Evolutionary conservation across 2,797 vertebrate genomes (phyloP).

Genomic region (Parambassis ranga): DNA sequence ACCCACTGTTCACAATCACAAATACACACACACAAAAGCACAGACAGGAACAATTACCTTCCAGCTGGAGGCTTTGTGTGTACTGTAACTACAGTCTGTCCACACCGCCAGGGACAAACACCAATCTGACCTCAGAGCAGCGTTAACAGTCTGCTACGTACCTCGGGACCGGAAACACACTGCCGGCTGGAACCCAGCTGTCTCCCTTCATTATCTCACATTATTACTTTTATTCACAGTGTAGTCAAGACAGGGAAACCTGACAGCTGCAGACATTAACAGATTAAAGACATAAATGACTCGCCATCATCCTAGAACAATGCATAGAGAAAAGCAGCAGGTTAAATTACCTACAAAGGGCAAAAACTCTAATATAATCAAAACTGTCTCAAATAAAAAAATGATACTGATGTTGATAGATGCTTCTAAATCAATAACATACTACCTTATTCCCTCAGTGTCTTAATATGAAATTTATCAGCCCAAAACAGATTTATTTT

Average conservation of each 20-base stretch:
- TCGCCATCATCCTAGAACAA: background rate
- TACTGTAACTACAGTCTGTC: slow-evolving; percentile 25
- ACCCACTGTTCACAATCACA: background rate
- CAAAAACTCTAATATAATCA: background rate
- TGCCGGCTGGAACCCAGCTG: slow-evolving; percentile 4
- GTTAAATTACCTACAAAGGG: background rate
- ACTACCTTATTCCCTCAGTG: background rate
- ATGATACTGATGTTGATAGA: background rate
- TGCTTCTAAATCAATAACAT: slow-evolving; percentile 35
- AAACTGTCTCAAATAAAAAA: background rate
- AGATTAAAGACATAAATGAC: background rate
- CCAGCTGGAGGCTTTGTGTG: slow-evolving; percentile 25
- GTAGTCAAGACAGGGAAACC: background rate
- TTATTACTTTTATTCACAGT: background rate
- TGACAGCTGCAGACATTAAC: background rate
- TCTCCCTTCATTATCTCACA: slow-evolving; percentile 4
- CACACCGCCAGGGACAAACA: slow-evolving; percentile 10
- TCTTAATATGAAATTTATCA: background rate
- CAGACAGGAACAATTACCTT: slow-evolving; percentile 29
- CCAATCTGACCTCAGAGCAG: slow-evolving; percentile 42
- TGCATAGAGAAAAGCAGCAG: background rate
- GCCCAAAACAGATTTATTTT: background rate
- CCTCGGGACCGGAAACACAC: slow-evolving; percentile 8
- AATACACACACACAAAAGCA: slow-evolving; percentile 6
- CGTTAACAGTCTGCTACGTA: slow-evolving; percentile 25